A percentile compares a stretch with the other conserved stretches of the same genome.
Conservation (phyloP, 2,113 vertebrate species). For the Syngnathus floridae region DNA sequence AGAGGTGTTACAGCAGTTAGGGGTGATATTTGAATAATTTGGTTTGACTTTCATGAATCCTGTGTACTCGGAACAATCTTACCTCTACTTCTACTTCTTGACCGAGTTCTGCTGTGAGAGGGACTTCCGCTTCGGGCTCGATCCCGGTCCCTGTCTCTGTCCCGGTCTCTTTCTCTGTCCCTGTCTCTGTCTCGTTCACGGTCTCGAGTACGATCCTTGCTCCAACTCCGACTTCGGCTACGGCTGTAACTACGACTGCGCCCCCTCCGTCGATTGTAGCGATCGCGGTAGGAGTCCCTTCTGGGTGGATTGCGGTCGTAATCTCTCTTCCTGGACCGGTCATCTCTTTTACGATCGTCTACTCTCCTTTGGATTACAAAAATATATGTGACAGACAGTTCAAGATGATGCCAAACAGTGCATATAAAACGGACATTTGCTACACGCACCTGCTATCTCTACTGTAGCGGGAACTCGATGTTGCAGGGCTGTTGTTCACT, state of each 20-base stretch:
- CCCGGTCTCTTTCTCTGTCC: constrained; percentile 72
- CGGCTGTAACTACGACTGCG: constrained; percentile 89
- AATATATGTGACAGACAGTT: neutral
- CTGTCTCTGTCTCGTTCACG: constrained; percentile 84
- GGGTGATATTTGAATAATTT: neutral
- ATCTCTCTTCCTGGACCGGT: constrained; percentile 91
- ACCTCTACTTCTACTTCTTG: constrained; percentile 80
- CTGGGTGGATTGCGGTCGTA: constrained; percentile 87
- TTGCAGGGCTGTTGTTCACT: constrained; percentile 88
- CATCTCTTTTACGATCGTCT: constrained; percentile 91
- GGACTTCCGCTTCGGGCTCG: constrained; percentile 64
- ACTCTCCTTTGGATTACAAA: constrained; percentile 67
- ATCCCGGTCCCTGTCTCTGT: constrained; percentile 55
- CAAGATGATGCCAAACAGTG: neutral
- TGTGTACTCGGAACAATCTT: neutral
- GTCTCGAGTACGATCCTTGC: constrained; percentile 84
- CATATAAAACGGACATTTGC: neutral
- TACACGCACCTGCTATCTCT: constrained; percentile 83
- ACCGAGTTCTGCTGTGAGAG: constrained; percentile 71
- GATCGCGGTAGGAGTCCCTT: constrained; percentile 90
- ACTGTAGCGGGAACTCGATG: constrained; percentile 85
- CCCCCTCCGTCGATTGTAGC: constrained; percentile 89
- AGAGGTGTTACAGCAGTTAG: neutral
- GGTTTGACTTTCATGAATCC: neutral
- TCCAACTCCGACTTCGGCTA: constrained; percentile 92